Evolutionary conservation across 2,797 vertebrate genomes (phyloP).

Genomic region (Peromyscus eremicus): DNA sequence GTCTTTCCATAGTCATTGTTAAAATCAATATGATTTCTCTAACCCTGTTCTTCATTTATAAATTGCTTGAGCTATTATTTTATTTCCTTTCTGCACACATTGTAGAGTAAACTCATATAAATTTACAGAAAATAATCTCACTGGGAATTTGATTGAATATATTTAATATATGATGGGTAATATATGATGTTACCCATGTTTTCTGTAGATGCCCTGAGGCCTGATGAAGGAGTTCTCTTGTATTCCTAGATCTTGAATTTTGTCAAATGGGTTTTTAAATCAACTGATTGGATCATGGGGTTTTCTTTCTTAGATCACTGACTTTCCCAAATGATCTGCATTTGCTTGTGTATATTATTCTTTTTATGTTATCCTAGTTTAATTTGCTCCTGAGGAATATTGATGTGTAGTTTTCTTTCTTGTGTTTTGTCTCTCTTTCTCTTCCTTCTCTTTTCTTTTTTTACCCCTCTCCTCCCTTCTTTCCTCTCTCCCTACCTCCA

Average conservation of each 20-base stretch:
- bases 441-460: not conserved
- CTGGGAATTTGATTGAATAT: not conserved
- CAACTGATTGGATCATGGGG: not conserved
- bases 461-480: no score
- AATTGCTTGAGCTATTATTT: not conserved
- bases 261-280: not conserved
- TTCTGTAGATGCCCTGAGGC: not conserved
- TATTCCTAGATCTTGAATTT: conserved; percentile 8
- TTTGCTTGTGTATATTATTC: not conserved
- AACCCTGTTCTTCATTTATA: not conserved
- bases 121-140: not conserved
- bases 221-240: not conserved
- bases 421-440: not conserved
- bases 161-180: not conserved
- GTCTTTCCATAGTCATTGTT: not conserved
- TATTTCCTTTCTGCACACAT: not conserved
- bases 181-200: not conserved
- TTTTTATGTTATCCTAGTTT: not conserved
- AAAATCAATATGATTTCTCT: not conserved
- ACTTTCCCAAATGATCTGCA: conserved; percentile 1
- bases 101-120: not conserved
- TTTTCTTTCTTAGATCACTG: conserved; percentile 13
- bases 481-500: fast-evolving
- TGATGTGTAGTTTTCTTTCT: not conserved
- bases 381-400: not conserved